Conservation (phyloP, 2,797 vertebrate species). For the Carapus acus region DNA sequence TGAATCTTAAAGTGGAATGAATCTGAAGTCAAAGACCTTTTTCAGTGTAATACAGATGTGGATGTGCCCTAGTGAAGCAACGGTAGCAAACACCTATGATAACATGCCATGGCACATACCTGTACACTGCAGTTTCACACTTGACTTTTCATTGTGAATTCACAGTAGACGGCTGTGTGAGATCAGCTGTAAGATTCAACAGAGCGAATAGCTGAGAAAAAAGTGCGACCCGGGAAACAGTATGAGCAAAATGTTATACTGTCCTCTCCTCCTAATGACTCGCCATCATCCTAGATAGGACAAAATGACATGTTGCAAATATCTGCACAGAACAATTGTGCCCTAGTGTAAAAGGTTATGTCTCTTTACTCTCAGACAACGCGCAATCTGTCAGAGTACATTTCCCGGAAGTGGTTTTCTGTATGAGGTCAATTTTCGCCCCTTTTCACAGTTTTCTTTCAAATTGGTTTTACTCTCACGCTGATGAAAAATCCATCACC, state of each 20-base stretch:
- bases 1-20: too few relatives aligned
- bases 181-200: conserved; percentile 4
- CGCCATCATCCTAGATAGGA: conserved; percentile 46
- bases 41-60: too few relatives aligned
- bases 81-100: neutral
- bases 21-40: too few relatives aligned
- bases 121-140: neutral
- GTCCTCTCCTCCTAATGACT: conserved; percentile 31
- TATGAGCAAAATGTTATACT: conserved; percentile 4
- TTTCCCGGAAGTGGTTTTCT: conserved; percentile 49
- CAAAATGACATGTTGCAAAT: conserved; percentile 43
- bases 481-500: conserved; percentile 36
- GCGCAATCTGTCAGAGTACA: conserved; percentile 42
- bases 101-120: conserved; percentile 1
- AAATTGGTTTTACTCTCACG: conserved; percentile 30
- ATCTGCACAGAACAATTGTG: conserved; percentile 19
- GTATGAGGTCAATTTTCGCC: conserved; percentile 45
- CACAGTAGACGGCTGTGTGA: neutral
- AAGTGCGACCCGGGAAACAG: conserved; percentile 3
- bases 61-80: too few relatives aligned
- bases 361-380: conserved; percentile 28
- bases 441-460: conserved; percentile 35
- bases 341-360: conserved; percentile 8
- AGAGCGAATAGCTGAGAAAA: neutral
- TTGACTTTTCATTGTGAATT: neutral